Base-by-base conservation (phyloP, 2,113 vertebrate species). In the Amblyornis subalaris region DNA sequence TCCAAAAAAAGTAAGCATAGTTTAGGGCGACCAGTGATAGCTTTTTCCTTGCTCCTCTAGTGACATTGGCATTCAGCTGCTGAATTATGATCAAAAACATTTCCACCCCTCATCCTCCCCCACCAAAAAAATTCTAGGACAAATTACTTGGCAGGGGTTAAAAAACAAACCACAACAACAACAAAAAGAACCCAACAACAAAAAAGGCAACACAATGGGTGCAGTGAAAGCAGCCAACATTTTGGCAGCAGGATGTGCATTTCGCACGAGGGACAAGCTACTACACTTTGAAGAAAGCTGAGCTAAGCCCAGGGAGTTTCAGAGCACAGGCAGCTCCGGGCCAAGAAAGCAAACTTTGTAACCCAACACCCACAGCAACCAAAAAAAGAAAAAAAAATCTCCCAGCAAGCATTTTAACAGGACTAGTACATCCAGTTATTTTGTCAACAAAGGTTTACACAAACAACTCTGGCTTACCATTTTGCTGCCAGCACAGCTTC, bases 271-370 rank as follows among this genome's bases (percentile, higher is more conserved):
- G 58, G 79, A 95, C n/a, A 76, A 85, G 48, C 87, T 85, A 73
- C 72, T 40, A 31, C 20, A 31, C 73, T 88, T 83, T 72, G 71
- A 96, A 89, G 64, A 91, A 45, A 48, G 33, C 77, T 93, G 73
- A 89, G 81, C 76, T 88, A 74, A 78, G 87, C 66, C 62, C 78
- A 38, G 20, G 66, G 45, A 96, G 58, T 85, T 95, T 82, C 47
- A 74, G 31, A 89, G 38, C 1, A 14, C 42, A 72, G 54, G 74
- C 51, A 85, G 29, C 57, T 72, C 66, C 9, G 12, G 65, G 91
- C 55, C 88, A 94, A 93, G 51, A 93, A 83, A 93, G 72, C 58
- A 78, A 84, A 91, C 58, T 88, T 45, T 57, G 77, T 61, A 92
- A 87, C 70, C 25, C n/a, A 96, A 93, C 61, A 80, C 61, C 18